phyloP scores from a whole-genome alignment of 2,888 invertebrate genomes.

The Stenolophus ochropezus region DNA sequence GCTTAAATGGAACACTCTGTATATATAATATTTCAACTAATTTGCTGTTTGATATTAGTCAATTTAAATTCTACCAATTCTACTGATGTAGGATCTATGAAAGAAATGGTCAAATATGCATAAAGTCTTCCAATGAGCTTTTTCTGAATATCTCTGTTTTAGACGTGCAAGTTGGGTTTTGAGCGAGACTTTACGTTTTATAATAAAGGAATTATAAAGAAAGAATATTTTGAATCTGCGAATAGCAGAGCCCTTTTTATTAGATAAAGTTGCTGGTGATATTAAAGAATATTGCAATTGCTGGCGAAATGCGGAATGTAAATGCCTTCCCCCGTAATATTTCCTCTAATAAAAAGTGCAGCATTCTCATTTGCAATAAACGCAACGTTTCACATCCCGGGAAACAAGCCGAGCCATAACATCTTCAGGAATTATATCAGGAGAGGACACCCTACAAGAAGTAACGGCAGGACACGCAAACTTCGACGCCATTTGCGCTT shows the following conservation, averaged over 20 bases:
- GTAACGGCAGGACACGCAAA: constrained; percentile 48
- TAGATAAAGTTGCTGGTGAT: neutral
- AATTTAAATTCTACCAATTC: too few relatives aligned
- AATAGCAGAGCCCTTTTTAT: neutral
- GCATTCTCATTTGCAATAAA: constrained; percentile 26
- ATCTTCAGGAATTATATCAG: constrained; percentile 24
- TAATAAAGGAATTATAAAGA: too few relatives aligned
- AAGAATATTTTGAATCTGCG: too few relatives aligned
- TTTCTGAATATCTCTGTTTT: too few relatives aligned
- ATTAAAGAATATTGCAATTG: neutral
- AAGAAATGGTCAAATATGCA: too few relatives aligned
- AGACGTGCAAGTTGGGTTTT: too few relatives aligned
- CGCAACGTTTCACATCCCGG: neutral
- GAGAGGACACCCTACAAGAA: constrained; percentile 2
- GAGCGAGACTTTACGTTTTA: too few relatives aligned
- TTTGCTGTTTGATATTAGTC: too few relatives aligned
- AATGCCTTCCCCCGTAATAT: neutral
- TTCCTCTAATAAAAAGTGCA: neutral
- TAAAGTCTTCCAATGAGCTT: too few relatives aligned
- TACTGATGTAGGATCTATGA: too few relatives aligned
- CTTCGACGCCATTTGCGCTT: constrained; percentile 26
- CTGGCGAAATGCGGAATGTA: neutral
- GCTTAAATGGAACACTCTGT: too few relatives aligned
- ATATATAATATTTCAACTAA: too few relatives aligned
- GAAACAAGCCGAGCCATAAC: neutral